Evolutionary conservation across 2,797 vertebrate species (phyloP).

Genomic region (Kryptopterus vitreolus): DNA sequence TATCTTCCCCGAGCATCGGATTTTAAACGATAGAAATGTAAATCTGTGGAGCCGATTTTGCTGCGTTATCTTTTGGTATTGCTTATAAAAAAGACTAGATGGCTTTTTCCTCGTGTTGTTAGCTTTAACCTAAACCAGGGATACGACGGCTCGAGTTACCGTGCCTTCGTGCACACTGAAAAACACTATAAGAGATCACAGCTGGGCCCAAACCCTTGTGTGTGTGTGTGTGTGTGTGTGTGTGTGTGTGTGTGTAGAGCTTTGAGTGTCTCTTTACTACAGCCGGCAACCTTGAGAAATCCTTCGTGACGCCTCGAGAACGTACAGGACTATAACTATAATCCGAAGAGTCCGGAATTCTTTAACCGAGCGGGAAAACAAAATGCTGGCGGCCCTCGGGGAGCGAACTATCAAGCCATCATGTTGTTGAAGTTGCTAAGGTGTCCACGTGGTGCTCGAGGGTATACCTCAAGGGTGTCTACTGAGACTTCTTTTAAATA

Average conservation of each 20-base stretch:
- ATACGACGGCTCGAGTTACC: constrained; percentile 56
- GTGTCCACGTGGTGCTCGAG: neutral
- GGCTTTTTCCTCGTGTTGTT: constrained; percentile 23
- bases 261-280: constrained; percentile 51
- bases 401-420: constrained; percentile 10
- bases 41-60: constrained; percentile 2
- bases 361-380: neutral
- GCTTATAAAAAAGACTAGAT: constrained; percentile 58
- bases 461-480: constrained; percentile 5
- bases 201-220: constrained; percentile 28
- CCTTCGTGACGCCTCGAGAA: neutral
- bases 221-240: no score
- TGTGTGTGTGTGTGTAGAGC: constrained; percentile 31
- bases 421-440: constrained; percentile 14
- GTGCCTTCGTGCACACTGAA: constrained; percentile 65
- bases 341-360: constrained; percentile 6
- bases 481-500: neutral
- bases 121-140: constrained; percentile 59
- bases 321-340: no score
- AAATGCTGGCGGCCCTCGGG: neutral
- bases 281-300: constrained; percentile 33
- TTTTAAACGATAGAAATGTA: constrained; percentile 35
- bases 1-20: constrained; percentile 23
- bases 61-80: constrained; percentile 63
- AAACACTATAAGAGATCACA: constrained; percentile 64